Evolutionary conservation across 2,888 invertebrate genomes (phyloP).

Genomic region (Pharmacophagus antenor): DNA sequence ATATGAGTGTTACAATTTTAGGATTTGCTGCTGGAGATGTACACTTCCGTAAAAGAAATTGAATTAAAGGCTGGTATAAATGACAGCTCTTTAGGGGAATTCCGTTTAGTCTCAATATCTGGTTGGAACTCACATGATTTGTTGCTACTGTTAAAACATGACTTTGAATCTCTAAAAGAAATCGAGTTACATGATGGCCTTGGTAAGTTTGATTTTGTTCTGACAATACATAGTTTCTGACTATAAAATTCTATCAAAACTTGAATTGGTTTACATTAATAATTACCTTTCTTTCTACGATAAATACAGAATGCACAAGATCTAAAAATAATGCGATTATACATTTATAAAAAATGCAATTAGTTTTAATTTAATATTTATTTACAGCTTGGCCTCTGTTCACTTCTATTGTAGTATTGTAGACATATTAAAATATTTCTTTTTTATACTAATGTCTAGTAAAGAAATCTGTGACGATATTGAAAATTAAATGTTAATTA

Average conservation of each 20-base stretch:
- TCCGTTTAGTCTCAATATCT: constrained; percentile 64
- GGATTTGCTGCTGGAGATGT: constrained; percentile 60
- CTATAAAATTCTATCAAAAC: too few species aligned
- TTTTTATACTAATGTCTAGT: not conserved
- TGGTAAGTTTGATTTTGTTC: constrained; percentile 42
- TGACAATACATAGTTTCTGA: too few species aligned
- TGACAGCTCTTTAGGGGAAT: constrained; percentile 55
- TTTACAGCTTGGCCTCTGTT: not conserved
- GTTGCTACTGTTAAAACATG: constrained; percentile 55
- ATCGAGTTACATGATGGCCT: constrained; percentile 54
- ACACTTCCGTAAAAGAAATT: constrained; percentile 58
- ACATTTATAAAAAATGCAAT: too few species aligned
- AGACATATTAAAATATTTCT: not conserved
- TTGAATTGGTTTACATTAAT: too few species aligned
- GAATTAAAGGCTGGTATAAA: constrained; percentile 51
- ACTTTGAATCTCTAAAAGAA: constrained; percentile 45
- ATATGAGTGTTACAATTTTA: constrained; percentile 35
- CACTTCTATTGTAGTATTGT: not conserved
- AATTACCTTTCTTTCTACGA: too few species aligned
- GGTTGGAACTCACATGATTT: constrained; percentile 67
- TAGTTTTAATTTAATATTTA: too few species aligned
- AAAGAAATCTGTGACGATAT: not conserved
- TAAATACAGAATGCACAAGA: too few species aligned
- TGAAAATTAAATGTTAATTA: not conserved
- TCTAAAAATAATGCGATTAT: too few species aligned